Conservation (phyloP, 1,140 invertebrate genomes). For the Papilio dardanus region DNA sequence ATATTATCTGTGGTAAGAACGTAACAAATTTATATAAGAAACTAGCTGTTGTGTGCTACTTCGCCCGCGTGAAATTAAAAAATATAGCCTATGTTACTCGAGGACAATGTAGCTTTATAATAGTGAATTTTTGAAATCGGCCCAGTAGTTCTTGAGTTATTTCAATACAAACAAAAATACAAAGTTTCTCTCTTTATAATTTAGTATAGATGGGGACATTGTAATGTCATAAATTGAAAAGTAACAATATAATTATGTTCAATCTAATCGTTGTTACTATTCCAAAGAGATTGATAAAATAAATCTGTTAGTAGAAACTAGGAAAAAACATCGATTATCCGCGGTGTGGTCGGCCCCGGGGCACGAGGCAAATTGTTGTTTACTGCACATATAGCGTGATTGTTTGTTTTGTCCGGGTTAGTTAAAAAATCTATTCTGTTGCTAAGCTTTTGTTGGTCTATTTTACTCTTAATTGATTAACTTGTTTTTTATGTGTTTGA, state of each 20-base stretch:
- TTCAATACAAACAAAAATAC: no score
- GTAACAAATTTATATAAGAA: no score
- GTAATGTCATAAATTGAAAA: no score
- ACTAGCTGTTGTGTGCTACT: no score
- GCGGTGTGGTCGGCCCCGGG: neutral
- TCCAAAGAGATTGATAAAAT: constrained; percentile 21
- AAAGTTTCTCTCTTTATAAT: no score
- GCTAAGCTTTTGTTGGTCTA: neutral
- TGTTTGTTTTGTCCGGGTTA: constrained; percentile 13
- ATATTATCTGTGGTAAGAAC: no score
- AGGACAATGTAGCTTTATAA: no score
- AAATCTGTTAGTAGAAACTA: constrained; percentile 17
- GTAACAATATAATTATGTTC: neutral
- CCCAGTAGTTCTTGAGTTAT: no score
- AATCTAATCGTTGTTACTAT: neutral
- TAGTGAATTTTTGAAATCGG: no score
- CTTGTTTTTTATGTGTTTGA: neutral
- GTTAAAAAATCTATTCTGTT: constrained; percentile 21
- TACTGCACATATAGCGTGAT: constrained; percentile 16
- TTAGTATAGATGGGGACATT: no score
- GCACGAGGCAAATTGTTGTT: constrained; percentile 10
- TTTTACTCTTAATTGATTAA: constrained; percentile 1
- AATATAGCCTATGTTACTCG: no score
- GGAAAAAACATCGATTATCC: constrained; percentile 11
- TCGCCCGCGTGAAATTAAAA: no score